Evolutionary conservation across 1,140 invertebrate genomes (phyloP), one percentile per base, ranked within the genome.

Genomic region (Sminthurides bifidus): DNA sequence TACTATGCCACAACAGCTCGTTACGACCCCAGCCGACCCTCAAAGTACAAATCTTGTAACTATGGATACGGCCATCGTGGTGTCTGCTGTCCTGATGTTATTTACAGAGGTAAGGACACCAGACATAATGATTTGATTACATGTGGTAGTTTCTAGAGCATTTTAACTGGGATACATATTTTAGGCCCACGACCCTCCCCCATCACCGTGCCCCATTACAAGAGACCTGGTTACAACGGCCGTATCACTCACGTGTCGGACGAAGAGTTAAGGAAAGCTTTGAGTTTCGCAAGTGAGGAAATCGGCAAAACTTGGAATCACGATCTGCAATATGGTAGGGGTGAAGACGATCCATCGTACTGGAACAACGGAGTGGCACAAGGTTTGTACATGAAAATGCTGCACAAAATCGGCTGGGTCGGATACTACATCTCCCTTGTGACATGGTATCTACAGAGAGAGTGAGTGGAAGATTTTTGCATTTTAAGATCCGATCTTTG

Each of bases 351-450:
- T 37, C 44, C 46, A 12, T 61, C 59, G 14, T 65, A 65, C 44
- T 65, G 63, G 63, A 60, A 60, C 17, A 65, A 65, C 50, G 59
- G 59, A 27, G 44, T 65, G 15, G 54, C 27, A 4, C 30, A 59
- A 26, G 45, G 54, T 10, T 8, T 24, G 2, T 65, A 65, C 43
- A 12, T 43, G 2, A 19, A 10, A 15, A 44, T 59, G 26, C n/a
- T 56, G 2, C 23, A 48, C 14, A 31, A 59, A 2, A 23, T 33
- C 15, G 63, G 31, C 5, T 55, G 56, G 33, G 12, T 52, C 12
- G 63, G 59, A 27, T 59, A 45, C 21, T 48, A 58, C 23, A 15
- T 57, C 10, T 15, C 54, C 0, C 41, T 53, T n/a, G 29, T 61
- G 10, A 58, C 63, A 1, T n/a, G 24, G 10, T 65, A 59, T 38